These are phyloP conservation scores for Thinocorus orbignyianus DNA, from an alignment of 2,113 vertebrate species.

Conservation along the genomic window DNA sequence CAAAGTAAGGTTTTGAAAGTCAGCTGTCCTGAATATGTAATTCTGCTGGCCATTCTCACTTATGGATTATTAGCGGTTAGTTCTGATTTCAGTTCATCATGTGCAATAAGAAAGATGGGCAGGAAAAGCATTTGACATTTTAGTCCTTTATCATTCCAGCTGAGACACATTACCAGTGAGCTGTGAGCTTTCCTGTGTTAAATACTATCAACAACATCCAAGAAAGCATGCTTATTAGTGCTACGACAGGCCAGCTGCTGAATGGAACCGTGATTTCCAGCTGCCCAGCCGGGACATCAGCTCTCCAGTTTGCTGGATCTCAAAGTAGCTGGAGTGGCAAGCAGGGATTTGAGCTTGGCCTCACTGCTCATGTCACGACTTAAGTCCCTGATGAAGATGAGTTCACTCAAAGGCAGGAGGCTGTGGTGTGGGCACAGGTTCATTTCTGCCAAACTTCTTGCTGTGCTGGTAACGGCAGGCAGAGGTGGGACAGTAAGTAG, in stretches of 20 bases:
- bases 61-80: not conserved
- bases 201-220: not conserved
- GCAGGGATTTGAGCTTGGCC: not conserved
- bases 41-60: not conserved
- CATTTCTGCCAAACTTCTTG: not conserved
- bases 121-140: not conserved
- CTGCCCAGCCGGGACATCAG: not conserved
- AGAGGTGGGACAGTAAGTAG: not conserved
- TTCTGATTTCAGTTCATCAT: not conserved
- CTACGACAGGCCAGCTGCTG: not conserved
- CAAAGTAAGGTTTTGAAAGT: not conserved
- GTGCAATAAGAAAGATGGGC: not conserved
- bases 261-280: not conserved
- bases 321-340: not conserved
- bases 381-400: not conserved
- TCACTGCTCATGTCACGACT: not conserved
- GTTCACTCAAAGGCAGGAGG: not conserved
- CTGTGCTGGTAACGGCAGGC: not conserved
- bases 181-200: not conserved
- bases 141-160: not conserved
- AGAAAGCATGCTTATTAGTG: not conserved
- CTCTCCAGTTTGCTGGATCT: not conserved
- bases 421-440: accelerated
- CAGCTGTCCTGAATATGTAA: not conserved
- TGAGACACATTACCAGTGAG: not conserved